These are phyloP conservation scores for Excalfactoria chinensis DNA, from an alignment of 2,113 vertebrate species.

Conservation along the genomic window DNA sequence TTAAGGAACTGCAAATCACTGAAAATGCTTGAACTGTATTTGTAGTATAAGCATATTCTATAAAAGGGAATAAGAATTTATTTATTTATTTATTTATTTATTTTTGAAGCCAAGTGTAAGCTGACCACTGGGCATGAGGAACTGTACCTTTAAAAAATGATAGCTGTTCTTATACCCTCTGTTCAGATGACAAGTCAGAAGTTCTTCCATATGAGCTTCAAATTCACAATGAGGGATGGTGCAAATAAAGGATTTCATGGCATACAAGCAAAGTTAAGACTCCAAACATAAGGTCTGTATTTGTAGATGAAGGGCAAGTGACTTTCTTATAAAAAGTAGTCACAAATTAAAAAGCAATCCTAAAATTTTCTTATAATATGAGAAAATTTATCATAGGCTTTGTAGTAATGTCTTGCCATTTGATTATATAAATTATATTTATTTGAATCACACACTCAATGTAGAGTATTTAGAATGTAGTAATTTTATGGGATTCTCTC, in stretches of 20 bases:
- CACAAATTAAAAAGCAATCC: neutral
- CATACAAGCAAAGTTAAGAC: neutral
- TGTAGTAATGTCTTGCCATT: neutral
- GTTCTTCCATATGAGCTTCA: neutral
- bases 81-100: too few relatives aligned
- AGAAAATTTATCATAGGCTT: neutral
- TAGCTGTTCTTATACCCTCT: neutral
- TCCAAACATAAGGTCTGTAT: neutral
- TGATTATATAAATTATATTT: neutral
- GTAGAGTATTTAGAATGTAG: conserved; percentile 10
- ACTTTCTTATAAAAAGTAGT: neutral
- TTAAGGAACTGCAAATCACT: neutral
- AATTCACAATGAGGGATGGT: neutral
- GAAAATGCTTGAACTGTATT: neutral
- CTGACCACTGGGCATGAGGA: neutral
- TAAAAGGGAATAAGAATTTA: neutral
- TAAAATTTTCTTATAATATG: neutral
- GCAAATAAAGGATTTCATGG: neutral
- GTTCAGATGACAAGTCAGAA: neutral
- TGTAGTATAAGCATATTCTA: neutral
- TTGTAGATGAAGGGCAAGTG: neutral
- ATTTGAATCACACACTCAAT: conserved; percentile 20
- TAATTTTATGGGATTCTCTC: conserved; percentile 12
- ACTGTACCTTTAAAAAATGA: neutral
- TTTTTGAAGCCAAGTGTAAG: neutral